These are phyloP conservation scores for Cacoxenus indagator DNA, from an alignment of 2,888 invertebrate genomes.

Conservation along the genomic window DNA sequence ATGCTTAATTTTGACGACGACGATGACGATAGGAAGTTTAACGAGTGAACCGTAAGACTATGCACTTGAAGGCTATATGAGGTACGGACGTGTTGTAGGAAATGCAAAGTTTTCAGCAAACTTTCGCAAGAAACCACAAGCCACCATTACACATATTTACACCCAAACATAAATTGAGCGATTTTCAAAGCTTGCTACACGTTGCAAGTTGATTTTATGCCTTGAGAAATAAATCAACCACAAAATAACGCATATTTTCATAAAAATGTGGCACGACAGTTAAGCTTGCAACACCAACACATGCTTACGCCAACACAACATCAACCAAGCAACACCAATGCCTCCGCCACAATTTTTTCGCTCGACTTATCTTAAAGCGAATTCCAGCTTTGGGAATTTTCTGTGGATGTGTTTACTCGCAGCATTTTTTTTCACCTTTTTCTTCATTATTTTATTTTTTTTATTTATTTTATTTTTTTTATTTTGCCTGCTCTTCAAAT, in stretches of 20 bases:
- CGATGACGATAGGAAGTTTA: neutral
- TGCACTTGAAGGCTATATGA: neutral
- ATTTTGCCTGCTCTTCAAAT: constrained; percentile 28
- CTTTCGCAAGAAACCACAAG: neutral
- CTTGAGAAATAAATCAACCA: constrained; percentile 50
- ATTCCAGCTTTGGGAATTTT: neutral
- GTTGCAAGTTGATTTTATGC: constrained; percentile 50
- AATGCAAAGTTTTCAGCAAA: neutral
- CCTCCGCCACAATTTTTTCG: neutral
- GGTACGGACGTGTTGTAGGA: neutral
- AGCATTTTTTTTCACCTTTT: too few relatives aligned
- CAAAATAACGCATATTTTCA: constrained; percentile 42
- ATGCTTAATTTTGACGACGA: constrained; percentile 61
- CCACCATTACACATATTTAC: neutral
- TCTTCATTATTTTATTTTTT: constrained; percentile 1
- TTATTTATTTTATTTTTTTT: constrained; percentile 23
- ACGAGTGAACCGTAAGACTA: neutral
- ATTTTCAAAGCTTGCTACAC: neutral
- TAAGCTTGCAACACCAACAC: too few relatives aligned
- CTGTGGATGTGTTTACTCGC: neutral
- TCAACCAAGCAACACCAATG: too few relatives aligned
- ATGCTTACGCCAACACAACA: too few relatives aligned
- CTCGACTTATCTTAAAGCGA: neutral
- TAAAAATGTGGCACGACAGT: too few relatives aligned
- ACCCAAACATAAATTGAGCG: neutral